Percentiles rank a stretch among this genome's conserved stretches.
phyloP scores from a whole-genome alignment of 2,113 vertebrate species.

The Anoura caudifer region DNA sequence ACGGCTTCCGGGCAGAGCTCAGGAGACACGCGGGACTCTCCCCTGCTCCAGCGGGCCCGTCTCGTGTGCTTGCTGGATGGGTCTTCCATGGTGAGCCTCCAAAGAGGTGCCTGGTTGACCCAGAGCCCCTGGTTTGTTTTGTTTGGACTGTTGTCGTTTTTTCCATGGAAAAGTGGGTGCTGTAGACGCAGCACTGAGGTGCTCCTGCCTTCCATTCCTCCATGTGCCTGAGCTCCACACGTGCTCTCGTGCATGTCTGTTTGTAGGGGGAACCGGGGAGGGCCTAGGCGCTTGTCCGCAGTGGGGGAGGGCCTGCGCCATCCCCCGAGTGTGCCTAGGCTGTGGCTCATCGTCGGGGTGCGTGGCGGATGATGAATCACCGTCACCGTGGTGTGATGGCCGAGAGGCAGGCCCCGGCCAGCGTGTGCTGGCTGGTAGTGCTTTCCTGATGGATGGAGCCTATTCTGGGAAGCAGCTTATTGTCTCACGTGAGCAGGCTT shows the following conservation, averaged over 20 bases:
- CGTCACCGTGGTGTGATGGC: not conserved
- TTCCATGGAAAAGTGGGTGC: not conserved
- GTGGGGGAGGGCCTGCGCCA: not conserved
- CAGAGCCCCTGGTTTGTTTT: not conserved
- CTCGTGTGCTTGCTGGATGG: not conserved
- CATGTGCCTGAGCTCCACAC: fast-evolving
- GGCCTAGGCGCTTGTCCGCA: not conserved
- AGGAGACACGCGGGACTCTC: not conserved
- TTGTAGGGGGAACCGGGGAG: not conserved
- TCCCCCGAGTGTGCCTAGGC: not conserved
- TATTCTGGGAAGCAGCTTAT: constrained; percentile 67
- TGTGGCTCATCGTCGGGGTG: not conserved
- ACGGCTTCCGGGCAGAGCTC: not conserved
- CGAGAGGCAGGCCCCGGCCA: constrained; percentile 33
- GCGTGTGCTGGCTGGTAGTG: not conserved
- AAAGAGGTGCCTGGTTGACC: not conserved
- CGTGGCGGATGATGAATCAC: not conserved
- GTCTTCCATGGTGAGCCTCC: not conserved
- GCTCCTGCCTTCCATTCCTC: not conserved
- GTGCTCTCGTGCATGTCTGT: not conserved
- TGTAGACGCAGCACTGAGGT: not conserved
- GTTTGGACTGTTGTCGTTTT: not conserved
- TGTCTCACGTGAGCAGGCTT: constrained; percentile 66
- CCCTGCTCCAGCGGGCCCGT: not conserved
- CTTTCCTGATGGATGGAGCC: constrained; percentile 63